Base-by-base conservation (phyloP, 1,140 invertebrate species). In the Lordiphosa mommai region DNA sequence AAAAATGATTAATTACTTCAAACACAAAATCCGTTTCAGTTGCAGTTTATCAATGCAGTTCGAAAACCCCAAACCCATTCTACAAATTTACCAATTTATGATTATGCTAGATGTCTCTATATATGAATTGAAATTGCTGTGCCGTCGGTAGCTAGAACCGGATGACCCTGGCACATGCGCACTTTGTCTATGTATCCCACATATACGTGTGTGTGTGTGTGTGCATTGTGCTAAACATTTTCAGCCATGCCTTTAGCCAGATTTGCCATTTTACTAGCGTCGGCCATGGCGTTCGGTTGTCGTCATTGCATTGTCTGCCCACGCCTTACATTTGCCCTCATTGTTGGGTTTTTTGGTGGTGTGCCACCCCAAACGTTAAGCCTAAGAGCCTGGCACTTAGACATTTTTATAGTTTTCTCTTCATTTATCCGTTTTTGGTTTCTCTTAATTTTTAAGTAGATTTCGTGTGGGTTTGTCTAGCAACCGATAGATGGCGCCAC, bases 1-100 rank as follows among this genome's bases (percentile, higher is more conserved):
- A 64, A 71, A 67, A 65, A 82, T 87, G 84, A 86, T 87, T 86
- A 86, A 86, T 86, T 79, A 74, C 69, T 51, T 30, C 12, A 33
- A 57, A 47, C 36, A 46, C 34, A 44, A 65, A 66, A 48, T 59
- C 41, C 16, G 63, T 34, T 36, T 59, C 30, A 46, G 44, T 38
- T 61, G 57, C 52, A 32, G 72, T 63, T 57, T 69, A 69, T 86
- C 69, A 61, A 68, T 64, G 37, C 37, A 49, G 48, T 47, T 29
- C 36, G 41, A 40, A 55, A 49, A 16, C 61, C 58, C 61, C 61
- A 52, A 30, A 53, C 47, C 55, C 20, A 63, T 33, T 37, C 20
- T 23, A 30, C 46, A 33, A 48, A 59, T 72, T 82, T 57, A 64
- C 38, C 60, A 77, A 77, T 84, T 84, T 84, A 84, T 82, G 77